Conservation (phyloP, 2,113 vertebrate species). For the Ameiurus melas region DNA sequence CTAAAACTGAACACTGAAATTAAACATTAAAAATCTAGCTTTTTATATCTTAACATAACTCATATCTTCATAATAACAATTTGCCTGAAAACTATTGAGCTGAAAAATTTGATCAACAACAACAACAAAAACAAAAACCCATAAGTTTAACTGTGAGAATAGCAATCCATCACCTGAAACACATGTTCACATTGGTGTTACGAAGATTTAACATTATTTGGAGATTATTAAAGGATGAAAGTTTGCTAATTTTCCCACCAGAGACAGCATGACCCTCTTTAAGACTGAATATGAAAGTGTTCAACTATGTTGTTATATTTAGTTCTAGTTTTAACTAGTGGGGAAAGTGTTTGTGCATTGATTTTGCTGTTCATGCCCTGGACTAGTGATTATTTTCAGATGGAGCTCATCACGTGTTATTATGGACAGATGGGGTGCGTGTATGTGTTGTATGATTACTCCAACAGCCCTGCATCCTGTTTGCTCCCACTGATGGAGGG, state of each 20-base stretch:
- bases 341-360: neutral
- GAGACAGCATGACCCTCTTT: neutral
- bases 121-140: neutral
- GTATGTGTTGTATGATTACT: constrained; percentile 28
- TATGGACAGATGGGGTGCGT: constrained; percentile 27
- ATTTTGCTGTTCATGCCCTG: constrained; percentile 19
- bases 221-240: neutral
- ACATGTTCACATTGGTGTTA: neutral
- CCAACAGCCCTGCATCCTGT: constrained; percentile 47
- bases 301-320: neutral
- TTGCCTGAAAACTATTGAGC: neutral
- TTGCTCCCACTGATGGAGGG: constrained; percentile 42
- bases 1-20: neutral
- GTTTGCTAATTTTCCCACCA: neutral
- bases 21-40: neutral
- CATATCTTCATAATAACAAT: neutral
- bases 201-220: neutral
- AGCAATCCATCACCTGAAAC: neutral
- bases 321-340: neutral
- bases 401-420: constrained; percentile 46
- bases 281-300: neutral
- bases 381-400: constrained; percentile 43
- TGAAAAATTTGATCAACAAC: neutral
- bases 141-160: neutral
- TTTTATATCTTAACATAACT: neutral